Percentiles rank a stretch among this genome's conserved stretches.
Conservation (phyloP, 2,113 vertebrate genomes). For the Diadophis punctatus region DNA sequence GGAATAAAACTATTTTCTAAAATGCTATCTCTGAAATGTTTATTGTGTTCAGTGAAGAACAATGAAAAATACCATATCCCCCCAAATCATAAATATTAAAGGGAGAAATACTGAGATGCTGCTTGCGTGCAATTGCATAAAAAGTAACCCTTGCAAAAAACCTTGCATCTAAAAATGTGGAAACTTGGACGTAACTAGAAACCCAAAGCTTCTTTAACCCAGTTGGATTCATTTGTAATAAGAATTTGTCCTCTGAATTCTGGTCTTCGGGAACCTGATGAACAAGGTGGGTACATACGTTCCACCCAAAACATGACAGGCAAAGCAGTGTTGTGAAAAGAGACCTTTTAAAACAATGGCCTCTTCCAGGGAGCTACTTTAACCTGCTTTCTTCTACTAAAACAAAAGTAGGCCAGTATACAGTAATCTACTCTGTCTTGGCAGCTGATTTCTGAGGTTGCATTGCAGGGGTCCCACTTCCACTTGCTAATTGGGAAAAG, state of each 20-base stretch:
- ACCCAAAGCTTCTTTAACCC: not conserved
- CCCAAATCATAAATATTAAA: not conserved
- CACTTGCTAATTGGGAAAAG: not conserved
- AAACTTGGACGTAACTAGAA: not conserved
- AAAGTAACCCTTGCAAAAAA: not conserved
- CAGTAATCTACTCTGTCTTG: not conserved
- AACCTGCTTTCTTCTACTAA: not conserved
- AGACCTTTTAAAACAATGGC: not conserved
- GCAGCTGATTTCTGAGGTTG: not conserved
- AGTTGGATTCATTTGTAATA: not conserved
- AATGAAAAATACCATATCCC: not conserved
- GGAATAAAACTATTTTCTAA: constrained; percentile 24
- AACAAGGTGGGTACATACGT: not conserved
- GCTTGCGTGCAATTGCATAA: not conserved
- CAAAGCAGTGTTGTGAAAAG: not conserved
- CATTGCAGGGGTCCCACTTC: not conserved
- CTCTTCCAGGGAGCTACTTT: not conserved
- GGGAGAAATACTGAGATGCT: not conserved
- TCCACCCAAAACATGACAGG: not conserved
- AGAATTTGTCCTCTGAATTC: not conserved
- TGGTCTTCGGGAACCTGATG: not conserved
- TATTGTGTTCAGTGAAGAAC: not conserved
- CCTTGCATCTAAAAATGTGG: not conserved
- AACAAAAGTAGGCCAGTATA: not conserved
- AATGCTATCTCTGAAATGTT: not conserved